A percentile compares a stretch with the other conserved stretches of the same genome.
These are phyloP conservation scores for Mesocentrotus franciscanus DNA, from an alignment of 53 echinoderm and acorn worm genomes.

Conservation along the genomic window DNA sequence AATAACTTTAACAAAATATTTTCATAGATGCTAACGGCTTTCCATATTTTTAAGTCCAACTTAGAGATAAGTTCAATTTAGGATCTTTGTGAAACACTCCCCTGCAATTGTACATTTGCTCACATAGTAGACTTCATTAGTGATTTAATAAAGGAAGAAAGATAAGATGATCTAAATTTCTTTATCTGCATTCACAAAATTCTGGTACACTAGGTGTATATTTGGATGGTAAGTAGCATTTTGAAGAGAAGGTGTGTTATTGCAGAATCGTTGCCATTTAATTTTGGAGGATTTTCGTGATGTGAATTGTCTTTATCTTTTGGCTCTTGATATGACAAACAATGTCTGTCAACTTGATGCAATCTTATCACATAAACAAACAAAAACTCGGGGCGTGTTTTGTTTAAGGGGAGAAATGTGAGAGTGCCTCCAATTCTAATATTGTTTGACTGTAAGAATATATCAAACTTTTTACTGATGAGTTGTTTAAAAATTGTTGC, in stretches of 20 bases:
- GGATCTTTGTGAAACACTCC: no score
- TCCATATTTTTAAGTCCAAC: no score
- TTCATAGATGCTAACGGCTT: no score
- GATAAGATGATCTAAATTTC: neutral
- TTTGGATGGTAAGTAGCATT: conserved; percentile 2
- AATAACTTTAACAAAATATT: no score
- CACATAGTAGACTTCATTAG: neutral
- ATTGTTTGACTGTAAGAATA: neutral
- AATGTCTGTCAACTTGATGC: neutral
- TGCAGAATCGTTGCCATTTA: neutral
- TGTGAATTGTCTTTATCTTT: neutral
- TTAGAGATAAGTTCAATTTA: no score
- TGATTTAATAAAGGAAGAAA: neutral
- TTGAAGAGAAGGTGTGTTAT: neutral
- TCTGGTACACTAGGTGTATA: neutral
- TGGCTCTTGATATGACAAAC: neutral
- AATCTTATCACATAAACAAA: neutral
- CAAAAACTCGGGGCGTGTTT: neutral
- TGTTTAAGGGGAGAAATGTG: neutral
- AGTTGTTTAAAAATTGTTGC: no score
- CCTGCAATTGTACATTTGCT: neutral
- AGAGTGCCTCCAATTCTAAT: neutral
- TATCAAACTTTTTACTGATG: neutral
- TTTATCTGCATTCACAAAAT: conserved; percentile 6
- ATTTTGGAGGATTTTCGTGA: neutral